A percentile compares a stretch with the other conserved stretches of the same genome.
Evolutionary conservation across 2,888 invertebrate species (phyloP).

Genomic region (Mamestra brassicae): DNA sequence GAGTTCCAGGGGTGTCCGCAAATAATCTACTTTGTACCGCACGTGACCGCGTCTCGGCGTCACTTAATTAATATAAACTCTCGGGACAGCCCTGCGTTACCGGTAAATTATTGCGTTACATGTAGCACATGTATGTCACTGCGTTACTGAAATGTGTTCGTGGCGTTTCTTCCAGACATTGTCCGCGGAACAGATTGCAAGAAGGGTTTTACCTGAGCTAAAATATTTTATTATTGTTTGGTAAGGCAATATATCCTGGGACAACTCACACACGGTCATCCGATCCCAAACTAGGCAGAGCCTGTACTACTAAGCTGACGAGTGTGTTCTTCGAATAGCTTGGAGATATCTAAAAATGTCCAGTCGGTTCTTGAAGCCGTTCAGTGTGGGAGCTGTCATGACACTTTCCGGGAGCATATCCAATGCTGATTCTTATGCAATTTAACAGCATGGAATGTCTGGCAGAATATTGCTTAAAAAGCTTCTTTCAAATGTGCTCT

Average conservation of each 20-base stretch:
- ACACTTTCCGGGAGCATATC: neutral
- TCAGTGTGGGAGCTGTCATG: neutral
- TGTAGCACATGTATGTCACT: slow-evolving; percentile 31
- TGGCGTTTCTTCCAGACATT: slow-evolving; percentile 27
- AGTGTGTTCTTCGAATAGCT: neutral
- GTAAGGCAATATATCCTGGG: no score
- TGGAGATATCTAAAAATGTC: neutral
- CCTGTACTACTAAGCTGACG: neutral
- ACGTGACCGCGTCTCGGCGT: slow-evolving; percentile 73
- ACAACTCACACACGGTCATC: no score
- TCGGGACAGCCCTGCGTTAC: slow-evolving; percentile 63
- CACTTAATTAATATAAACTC: slow-evolving; percentile 81
- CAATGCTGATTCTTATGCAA: neutral
- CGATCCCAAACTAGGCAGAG: no score
- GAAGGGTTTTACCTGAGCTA: neutral
- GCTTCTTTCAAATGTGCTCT: neutral
- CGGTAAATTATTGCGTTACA: slow-evolving; percentile 59
- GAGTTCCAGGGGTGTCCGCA: slow-evolving; percentile 72
- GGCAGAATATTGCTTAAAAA: neutral
- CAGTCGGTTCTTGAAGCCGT: neutral
- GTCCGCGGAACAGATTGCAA: slow-evolving; percentile 26
- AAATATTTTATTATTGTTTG: neutral
- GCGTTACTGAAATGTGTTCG: slow-evolving; percentile 22
- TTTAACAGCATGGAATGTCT: no score
- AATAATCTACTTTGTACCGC: slow-evolving; percentile 78